These are phyloP conservation scores for Sphyrna mokarran DNA, from an alignment of 2,113 vertebrate genomes.

Conservation along the genomic window DNA sequence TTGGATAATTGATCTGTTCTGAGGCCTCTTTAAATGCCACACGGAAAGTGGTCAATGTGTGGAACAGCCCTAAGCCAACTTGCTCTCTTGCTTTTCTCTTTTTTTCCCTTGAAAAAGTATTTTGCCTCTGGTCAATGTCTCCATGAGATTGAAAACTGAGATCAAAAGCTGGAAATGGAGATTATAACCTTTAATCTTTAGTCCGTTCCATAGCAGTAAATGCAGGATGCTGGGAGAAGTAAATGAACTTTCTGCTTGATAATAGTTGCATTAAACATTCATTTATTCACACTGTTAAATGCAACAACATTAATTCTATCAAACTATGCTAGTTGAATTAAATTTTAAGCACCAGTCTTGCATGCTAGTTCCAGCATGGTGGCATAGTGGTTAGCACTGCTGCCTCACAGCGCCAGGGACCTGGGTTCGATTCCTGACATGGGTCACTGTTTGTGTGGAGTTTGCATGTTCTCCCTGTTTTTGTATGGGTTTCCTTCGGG, in stretches of 20 bases:
- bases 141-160: not conserved
- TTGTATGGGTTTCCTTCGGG: too few species aligned
- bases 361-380: not conserved
- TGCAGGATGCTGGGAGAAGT: not conserved
- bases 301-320: not conserved
- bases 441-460: too few species aligned
- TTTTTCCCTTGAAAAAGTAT: not conserved
- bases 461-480: too few species aligned
- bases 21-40: not conserved
- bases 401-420: too few species aligned
- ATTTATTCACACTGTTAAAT: not conserved
- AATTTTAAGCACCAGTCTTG: not conserved
- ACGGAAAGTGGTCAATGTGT: not conserved
- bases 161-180: not conserved
- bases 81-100: not conserved
- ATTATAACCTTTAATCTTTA: not conserved
- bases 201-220: not conserved
- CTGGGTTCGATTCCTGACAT: too few species aligned
- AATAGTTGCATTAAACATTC: not conserved
- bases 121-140: not conserved
- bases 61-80: not conserved
- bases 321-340: not conserved
- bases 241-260: not conserved
- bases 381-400: too few species aligned
- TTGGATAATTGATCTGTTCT: not conserved